Conservation (phyloP, 2,113 vertebrate genomes). For the Fulmarus glacialis region DNA sequence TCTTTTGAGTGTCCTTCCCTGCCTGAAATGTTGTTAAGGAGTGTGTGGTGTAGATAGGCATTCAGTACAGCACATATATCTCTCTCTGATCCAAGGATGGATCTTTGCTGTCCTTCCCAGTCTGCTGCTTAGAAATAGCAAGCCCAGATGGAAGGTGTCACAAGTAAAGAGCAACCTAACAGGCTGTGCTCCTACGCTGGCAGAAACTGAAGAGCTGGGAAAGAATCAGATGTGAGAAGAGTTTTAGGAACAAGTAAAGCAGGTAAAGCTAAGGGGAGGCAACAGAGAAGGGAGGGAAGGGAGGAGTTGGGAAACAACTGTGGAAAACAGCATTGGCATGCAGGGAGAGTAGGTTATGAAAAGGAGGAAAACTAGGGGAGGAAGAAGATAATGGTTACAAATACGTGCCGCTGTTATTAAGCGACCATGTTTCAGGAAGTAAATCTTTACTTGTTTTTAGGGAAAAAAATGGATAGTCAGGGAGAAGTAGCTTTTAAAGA, state of each 20-base stretch:
- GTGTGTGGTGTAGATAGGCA: neutral
- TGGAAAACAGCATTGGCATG: accelerated
- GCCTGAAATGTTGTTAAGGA: neutral
- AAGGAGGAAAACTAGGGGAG: neutral
- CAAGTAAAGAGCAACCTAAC: neutral
- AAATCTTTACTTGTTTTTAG: neutral
- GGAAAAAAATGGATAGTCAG: neutral
- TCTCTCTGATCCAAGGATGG: neutral
- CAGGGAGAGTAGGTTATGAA: neutral
- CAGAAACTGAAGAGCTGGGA: neutral
- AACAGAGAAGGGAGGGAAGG: neutral
- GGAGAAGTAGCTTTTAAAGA: neutral
- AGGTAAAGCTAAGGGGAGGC: neutral
- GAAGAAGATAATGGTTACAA: neutral
- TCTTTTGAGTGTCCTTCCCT: neutral
- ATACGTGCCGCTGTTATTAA: accelerated
- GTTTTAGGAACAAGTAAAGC: neutral
- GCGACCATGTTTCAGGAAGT: neutral
- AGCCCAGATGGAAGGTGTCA: neutral
- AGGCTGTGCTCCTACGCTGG: neutral
- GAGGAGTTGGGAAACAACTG: neutral
- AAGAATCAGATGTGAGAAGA: neutral
- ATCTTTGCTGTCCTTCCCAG: neutral
- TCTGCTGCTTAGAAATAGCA: neutral
- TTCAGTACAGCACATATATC: neutral